Evolutionary conservation across 1,140 invertebrate species (phyloP).

Genomic region (Aphelenchoides besseyi): DNA sequence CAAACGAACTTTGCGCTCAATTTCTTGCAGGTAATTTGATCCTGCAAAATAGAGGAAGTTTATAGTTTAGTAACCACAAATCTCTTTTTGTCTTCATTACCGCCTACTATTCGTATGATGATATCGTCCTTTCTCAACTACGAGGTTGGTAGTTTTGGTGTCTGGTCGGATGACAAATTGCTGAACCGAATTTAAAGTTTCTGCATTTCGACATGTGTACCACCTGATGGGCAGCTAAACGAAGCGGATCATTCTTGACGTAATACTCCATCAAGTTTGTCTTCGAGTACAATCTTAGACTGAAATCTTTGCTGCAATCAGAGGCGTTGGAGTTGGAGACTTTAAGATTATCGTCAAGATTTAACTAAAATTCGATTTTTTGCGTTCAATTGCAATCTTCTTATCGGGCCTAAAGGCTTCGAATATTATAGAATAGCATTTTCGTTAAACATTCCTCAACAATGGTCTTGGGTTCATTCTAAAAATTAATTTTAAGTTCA

Average conservation of each 20-base stretch:
- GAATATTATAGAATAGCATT: background rate
- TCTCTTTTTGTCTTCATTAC: no score
- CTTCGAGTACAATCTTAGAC: background rate
- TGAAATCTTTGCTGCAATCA: background rate
- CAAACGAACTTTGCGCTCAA: no score
- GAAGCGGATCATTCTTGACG: background rate
- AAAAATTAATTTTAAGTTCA: background rate
- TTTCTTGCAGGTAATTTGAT: no score
- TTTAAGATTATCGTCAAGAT: background rate
- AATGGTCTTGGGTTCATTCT: background rate
- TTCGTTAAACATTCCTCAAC: background rate
- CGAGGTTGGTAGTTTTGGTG: no score
- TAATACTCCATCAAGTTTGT: background rate
- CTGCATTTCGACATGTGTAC: no score
- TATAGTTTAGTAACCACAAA: no score
- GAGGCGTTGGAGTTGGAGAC: background rate
- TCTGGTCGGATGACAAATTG: no score
- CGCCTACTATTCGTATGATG: no score
- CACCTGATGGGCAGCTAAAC: no score
- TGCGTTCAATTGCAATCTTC: background rate
- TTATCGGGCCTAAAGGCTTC: background rate
- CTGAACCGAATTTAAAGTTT: no score
- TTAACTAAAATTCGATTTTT: background rate
- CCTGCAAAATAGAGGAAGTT: no score
- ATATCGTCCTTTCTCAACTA: no score